phyloP scores from a whole-genome alignment of 1,140 invertebrate species.

The Metopolophium dirhodum region DNA sequence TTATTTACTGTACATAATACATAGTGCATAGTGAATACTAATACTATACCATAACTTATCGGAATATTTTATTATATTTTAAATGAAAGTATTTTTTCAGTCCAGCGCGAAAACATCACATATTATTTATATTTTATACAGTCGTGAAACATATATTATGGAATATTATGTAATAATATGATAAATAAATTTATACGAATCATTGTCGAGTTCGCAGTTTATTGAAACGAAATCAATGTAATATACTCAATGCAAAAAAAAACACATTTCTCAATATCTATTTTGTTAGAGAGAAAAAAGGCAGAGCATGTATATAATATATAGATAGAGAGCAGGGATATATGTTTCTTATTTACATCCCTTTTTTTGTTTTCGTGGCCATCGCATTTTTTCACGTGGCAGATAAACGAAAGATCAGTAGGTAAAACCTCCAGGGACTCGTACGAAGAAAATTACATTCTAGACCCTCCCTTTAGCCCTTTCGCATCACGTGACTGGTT shows the following conservation, averaged over 20 bases:
- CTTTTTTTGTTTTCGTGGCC: slow-evolving; percentile 43
- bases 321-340: not conserved
- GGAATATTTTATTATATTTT: too few species aligned
- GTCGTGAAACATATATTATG: too few species aligned
- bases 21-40: too few species aligned
- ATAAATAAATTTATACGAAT: not conserved
- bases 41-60: too few species aligned
- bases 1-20: too few species aligned
- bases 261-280: not conserved
- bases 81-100: too few species aligned
- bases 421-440: slow-evolving; percentile 50
- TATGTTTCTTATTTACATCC: not conserved
- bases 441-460: slow-evolving; percentile 56
- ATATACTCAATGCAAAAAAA: slow-evolving; percentile 8
- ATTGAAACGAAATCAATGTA: not conserved
- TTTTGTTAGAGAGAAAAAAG: not conserved
- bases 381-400: slow-evolving; percentile 50
- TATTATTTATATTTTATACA: too few species aligned
- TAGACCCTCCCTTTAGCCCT: slow-evolving; percentile 35
- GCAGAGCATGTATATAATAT: not conserved
- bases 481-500: slow-evolving; percentile 51
- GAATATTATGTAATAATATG: too few species aligned
- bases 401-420: slow-evolving; percentile 57
- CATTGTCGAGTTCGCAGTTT: not conserved
- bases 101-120: too few species aligned